phyloP scores from a whole-genome alignment of 1,140 invertebrate genomes.

The Piezodorus guildinii region DNA sequence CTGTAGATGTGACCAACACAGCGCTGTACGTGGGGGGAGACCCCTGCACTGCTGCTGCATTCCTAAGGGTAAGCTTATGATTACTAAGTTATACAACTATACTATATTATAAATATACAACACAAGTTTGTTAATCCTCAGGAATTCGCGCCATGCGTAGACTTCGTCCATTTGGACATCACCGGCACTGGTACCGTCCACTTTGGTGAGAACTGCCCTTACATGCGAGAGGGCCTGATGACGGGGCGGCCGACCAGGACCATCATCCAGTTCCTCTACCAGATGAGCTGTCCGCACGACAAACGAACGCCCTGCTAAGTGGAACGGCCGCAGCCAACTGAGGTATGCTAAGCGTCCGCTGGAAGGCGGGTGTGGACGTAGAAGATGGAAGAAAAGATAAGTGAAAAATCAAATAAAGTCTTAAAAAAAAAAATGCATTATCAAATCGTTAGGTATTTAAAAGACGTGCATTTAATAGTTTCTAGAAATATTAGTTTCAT shows the following conservation, averaged over 20 bases:
- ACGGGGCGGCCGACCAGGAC: slow-evolving; percentile 41
- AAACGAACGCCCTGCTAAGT: no score
- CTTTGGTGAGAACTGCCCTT: slow-evolving; percentile 39
- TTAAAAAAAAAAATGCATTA: no score
- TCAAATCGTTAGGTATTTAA: no score
- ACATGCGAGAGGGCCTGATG: slow-evolving; percentile 39
- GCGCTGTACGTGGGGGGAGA: background rate
- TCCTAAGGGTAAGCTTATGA: background rate
- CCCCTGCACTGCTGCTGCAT: slow-evolving; percentile 2
- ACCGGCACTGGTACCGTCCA: slow-evolving; percentile 41
- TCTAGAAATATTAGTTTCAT: no score
- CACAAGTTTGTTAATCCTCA: slow-evolving; percentile 21
- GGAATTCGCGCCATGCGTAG: slow-evolving; percentile 49
- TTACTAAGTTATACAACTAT: no score
- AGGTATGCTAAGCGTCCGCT: no score
- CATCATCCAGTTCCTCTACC: slow-evolving; percentile 34
- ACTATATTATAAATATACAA: no score
- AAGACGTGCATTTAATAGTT: no score
- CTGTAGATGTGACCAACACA: background rate
- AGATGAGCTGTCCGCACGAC: slow-evolving; percentile 30
- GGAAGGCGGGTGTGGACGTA: no score
- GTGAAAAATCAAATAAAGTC: no score
- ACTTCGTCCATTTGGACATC: slow-evolving; percentile 47
- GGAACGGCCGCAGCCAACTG: no score
- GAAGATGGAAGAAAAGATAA: no score